Percentiles rank a stretch among this genome's conserved stretches.
These are phyloP conservation scores for Cantharis lateralis DNA, from an alignment of 2,888 invertebrate species.

Conservation along the genomic window DNA sequence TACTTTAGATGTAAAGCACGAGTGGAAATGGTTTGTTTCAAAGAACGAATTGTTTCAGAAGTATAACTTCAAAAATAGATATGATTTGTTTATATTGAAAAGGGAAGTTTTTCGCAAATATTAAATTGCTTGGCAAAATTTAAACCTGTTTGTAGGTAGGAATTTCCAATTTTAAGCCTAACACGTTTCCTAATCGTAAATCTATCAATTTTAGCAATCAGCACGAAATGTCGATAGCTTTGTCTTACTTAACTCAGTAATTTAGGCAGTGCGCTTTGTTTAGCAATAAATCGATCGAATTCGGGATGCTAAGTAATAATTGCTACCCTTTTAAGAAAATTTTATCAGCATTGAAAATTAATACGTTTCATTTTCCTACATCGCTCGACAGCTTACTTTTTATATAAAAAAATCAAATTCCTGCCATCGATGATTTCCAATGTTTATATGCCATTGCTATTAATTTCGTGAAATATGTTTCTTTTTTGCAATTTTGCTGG, in stretches of 20 bases:
- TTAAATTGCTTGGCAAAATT: neutral
- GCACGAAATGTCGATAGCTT: constrained; percentile 9
- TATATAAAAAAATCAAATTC: neutral
- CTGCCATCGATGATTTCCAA: neutral
- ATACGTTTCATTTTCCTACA: neutral
- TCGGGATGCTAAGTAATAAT: neutral
- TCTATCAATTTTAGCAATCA: constrained; percentile 12
- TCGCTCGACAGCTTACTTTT: neutral
- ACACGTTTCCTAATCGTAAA: constrained; percentile 7
- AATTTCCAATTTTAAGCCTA: constrained; percentile 8
- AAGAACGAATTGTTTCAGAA: neutral
- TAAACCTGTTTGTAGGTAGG: neutral
- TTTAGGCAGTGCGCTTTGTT: constrained; percentile 10
- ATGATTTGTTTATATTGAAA: neutral
- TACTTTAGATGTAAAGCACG: neutral
- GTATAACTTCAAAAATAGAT: neutral
- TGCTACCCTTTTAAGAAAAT: neutral
- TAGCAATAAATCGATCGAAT: constrained; percentile 1
- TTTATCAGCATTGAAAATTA: neutral
- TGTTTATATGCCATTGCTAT: neutral
- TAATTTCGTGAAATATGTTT: neutral
- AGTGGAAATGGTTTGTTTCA: neutral
- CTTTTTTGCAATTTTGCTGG: neutral
- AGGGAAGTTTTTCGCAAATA: neutral
- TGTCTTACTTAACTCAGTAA: constrained; percentile 14